Evolutionary conservation across 2,888 invertebrate species (phyloP).

Genomic region (Pyrrhia umbra): DNA sequence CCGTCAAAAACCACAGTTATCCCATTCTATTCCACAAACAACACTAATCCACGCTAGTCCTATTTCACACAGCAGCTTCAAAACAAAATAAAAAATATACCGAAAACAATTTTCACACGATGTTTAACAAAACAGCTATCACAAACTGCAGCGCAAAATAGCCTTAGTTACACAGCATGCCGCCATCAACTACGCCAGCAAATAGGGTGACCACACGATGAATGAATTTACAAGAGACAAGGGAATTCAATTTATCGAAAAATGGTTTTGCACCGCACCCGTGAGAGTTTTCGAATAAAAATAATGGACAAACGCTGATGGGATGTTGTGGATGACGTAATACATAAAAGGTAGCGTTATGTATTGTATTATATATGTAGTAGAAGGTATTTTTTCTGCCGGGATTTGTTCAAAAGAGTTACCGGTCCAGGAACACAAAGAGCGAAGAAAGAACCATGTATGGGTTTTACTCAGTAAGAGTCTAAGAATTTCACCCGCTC

Average conservation of each 20-base stretch:
- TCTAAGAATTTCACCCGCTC: too few relatives aligned
- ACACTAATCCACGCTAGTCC: background rate
- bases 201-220: slow-evolving; percentile 62
- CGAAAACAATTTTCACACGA: slow-evolving; percentile 7
- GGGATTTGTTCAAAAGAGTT: too few relatives aligned
- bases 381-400: too few relatives aligned
- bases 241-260: slow-evolving; percentile 72
- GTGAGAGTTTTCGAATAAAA: slow-evolving; percentile 64
- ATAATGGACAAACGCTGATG: slow-evolving; percentile 63
- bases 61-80: background rate
- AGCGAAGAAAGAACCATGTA: too few relatives aligned
- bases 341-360: slow-evolving; percentile 50
- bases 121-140: slow-evolving; percentile 15
- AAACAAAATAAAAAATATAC: background rate
- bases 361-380: too few relatives aligned
- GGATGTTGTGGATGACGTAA: slow-evolving; percentile 49
- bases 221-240: slow-evolving; percentile 69
- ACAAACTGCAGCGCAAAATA: slow-evolving; percentile 26
- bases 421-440: too few relatives aligned
- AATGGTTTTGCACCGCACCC: slow-evolving; percentile 61
- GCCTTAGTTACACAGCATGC: slow-evolving; percentile 32
- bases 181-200: slow-evolving; percentile 51
- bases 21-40: background rate
- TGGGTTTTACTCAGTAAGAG: too few relatives aligned
- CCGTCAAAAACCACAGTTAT: background rate